Base-by-base conservation (phyloP, 2,797 vertebrate genomes). In the Merluccius polli region DNA sequence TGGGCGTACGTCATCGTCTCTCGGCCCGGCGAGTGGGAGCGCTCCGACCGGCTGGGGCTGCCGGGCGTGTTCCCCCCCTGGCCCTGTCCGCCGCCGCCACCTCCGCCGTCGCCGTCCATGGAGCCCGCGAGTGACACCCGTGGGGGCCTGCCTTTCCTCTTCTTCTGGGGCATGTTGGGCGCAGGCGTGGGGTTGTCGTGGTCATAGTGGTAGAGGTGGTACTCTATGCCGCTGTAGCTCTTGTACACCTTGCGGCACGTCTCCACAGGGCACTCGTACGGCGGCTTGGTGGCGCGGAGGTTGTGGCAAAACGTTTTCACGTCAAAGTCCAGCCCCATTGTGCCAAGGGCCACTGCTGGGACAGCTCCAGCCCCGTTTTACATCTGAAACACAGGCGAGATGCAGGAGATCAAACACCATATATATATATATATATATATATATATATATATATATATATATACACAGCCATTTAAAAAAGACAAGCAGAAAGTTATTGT, bases 281-380 rank as follows among this genome's bases (percentile, higher is more conserved):
- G 98, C 32, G 98, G 98, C 87, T 99, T 99, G 83, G 97, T 97
- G 72, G 98, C 98, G 88, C 98, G 94, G 75, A 99, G 92, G 81
- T 99, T 98, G 92, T 98, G 97, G 91, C 98, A 99, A 92, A 97
- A 99, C 2, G 97, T 98, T 93, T 99, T 99, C 78, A 99, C 98
- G 11, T 99, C 98, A 87, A 99, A 98, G 90, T 99, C 97, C 90
- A 98, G 95, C 86, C 97, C 97, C 98, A 99, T 99, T 90, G 92
- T 91, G 91, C 90, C 89, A 86, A 89, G 78, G 83, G 87, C 86
- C 88, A 86, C 89, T 74, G 88, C 87, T 86, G 89, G 79, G 83
- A 87, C 87, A 83, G 80, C 12, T 69, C 73, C 77, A 78, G 77
- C 82, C 84, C 70, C 69, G 93, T 92, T 95, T 93, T 93, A 95